These are phyloP conservation scores for Phylloscopus whistleri DNA, from an alignment of 2,113 vertebrate genomes.

Conservation along the genomic window DNA sequence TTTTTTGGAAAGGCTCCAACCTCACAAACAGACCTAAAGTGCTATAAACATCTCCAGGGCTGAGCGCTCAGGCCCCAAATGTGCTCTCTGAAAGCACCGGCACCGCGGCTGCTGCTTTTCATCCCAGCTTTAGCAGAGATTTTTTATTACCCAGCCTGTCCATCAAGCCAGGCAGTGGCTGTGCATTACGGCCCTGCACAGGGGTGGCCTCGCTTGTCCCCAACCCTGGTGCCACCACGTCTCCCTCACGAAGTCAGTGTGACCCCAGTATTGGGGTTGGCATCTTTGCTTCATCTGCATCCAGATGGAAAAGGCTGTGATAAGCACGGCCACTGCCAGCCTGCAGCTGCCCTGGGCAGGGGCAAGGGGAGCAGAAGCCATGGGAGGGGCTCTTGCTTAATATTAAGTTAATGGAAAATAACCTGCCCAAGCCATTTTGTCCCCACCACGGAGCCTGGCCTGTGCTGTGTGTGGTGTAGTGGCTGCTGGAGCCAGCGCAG, in stretches of 20 bases:
- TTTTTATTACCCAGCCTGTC: conserved; percentile 53
- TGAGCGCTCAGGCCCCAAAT: conserved; percentile 49
- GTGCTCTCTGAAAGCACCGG: conserved; percentile 38
- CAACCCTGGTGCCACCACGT: background rate
- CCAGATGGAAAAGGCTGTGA: accelerated
- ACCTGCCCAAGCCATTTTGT: background rate
- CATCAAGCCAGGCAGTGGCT: conserved; percentile 21
- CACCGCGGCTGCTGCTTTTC: background rate
- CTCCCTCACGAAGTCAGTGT: background rate
- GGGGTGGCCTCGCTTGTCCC: background rate
- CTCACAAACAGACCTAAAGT: conserved; percentile 75
- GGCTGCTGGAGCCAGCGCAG: background rate
- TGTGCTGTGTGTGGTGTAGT: accelerated
- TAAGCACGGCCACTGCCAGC: background rate
- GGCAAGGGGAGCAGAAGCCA: background rate
- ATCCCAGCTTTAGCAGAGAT: background rate
- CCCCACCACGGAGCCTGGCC: background rate
- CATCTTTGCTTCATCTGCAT: background rate
- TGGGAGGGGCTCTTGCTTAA: accelerated
- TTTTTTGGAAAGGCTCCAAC: conserved; percentile 75
- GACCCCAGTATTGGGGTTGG: accelerated
- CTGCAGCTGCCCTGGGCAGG: background rate
- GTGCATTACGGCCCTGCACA: background rate
- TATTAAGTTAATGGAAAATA: background rate
- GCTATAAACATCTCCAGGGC: conserved; percentile 75